Conservation (phyloP, 1,140 invertebrate species). For the Bombyx mori region DNA sequence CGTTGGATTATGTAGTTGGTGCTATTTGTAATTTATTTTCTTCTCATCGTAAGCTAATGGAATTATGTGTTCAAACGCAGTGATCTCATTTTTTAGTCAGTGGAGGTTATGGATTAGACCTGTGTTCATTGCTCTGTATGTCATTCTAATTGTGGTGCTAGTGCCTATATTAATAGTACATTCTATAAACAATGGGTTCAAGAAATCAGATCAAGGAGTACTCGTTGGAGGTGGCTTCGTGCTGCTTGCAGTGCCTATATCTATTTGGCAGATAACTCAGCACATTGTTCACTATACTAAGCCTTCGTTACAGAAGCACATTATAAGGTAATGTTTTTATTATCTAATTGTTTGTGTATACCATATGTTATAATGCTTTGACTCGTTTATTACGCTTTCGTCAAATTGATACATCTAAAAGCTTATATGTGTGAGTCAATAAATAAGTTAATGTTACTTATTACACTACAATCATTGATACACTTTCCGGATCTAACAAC, state of each 20-base stretch:
- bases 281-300: constrained; percentile 95
- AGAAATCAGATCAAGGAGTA: constrained; percentile 81
- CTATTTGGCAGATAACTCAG: constrained; percentile 94
- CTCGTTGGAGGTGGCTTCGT: constrained; percentile 93
- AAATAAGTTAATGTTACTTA: too few species aligned
- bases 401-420: too few species aligned
- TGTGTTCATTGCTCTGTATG: constrained; percentile 84
- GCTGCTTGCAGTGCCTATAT: constrained; percentile 90
- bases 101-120: constrained; percentile 94
- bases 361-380: too few species aligned
- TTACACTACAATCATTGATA: too few species aligned
- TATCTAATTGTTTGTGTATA: neutral
- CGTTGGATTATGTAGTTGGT: too few species aligned
- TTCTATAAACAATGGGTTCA: constrained; percentile 78
- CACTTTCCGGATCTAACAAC: too few species aligned
- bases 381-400: too few species aligned
- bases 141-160: constrained; percentile 84
- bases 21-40: too few species aligned
- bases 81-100: constrained; percentile 72
- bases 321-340: constrained; percentile 80
- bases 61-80: constrained; percentile 43
- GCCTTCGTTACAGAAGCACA: constrained; percentile 93
- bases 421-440: too few species aligned
- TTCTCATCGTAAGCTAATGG: too few species aligned
- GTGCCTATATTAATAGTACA: constrained; percentile 86